Base-by-base conservation (phyloP, 2,797 vertebrate species). In the Acridotheres tristis region DNA sequence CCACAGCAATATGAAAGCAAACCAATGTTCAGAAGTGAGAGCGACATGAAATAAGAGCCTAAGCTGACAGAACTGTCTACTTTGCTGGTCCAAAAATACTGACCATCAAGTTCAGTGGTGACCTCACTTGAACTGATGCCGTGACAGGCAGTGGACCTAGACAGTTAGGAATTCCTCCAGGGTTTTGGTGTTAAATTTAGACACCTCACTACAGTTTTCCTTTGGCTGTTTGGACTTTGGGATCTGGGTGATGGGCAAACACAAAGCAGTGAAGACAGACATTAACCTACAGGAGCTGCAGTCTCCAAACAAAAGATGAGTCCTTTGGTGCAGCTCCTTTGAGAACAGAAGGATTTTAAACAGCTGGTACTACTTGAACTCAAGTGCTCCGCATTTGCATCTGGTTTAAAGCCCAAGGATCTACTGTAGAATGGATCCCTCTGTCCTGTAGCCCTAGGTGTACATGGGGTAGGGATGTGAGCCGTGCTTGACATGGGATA, bases 401-500 rank as follows among this genome's bases (percentile, higher is more conserved):
- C 50, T 0, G 0, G 16, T 54, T 74, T 82, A 78, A 93, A 36
- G 84, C 54, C 72, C 0, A 1, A 42, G 51, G 48, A 65, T 75
- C 47, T 63, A 7, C 13, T 76, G 48, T 19, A 34, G 68, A 50
- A n/a, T 11, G 22, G 18, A 62, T 85, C 17, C 26, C 66, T 85
- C 54, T 72, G 53, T 47, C 17, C 43, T 45, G 13, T 66, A 50
- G 14, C 13, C 43, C 43, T 40, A 58, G 50, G 38, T 77, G 22
- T 51, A 13, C 1, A 0, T 13, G 27, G 72, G 16, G 11, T 57
- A 51, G 62, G 43, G 43, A 50, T 68, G 55, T 51, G 51, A 91
- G 42, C 51, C 0, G 0, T 34, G 27, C 32, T 77, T 71, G 63
- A 65, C 23, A 4, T 42, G 42, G 59, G 43, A 45, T 68, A 40